Evolutionary conservation across 1,140 invertebrate species (phyloP), one percentile per base, ranked within the genome.

Genomic region (Sarcophaga bullata): DNA sequence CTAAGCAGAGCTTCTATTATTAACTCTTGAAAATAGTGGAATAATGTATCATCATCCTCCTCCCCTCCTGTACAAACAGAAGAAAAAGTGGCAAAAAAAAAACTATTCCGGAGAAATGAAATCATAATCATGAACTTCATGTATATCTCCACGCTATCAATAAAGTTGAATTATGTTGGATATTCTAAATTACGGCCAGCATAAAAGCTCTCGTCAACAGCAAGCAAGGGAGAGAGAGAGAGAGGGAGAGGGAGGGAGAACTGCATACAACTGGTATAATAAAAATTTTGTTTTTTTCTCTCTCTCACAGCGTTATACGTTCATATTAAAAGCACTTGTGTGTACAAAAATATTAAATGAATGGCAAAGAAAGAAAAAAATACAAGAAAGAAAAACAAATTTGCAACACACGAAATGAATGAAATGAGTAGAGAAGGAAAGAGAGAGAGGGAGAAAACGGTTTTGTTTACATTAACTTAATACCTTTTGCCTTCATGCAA

Each of bases 301-400:
- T n/a, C n/a, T n/a, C n/a, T n/a, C n/a, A n/a, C 54, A 68, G 25
- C 1, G 25, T 4, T 37, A 37, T 68, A 7, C 19, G 19, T 68
- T 68, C n/a, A 68, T 68, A 68, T 68, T 68, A 68, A 19, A 68
- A 68, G 62, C 62, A 68, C 62, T 68, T 68, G 62, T 68, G 62
- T n/a, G 17, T 17, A 17, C 17, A 68, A 68, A 68, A 68, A 68
- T 19, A 68, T 68, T 68, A 68, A n/a, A 68, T 68, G n/a, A 68
- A 68, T 17, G 19, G 50, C 50, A 52, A 52, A 9, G 13, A 10
- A 9, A 52, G 11, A 17, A 68, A 68, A 17, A 68, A 68, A 8
- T 19, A 52, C 50, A 6, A 6, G 6, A 62, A 62, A 62, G n/a
- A 15, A 62, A 15, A 62, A 7, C 25, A 37, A 37, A 37, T 37